Evolutionary conservation across 2,113 vertebrate genomes (phyloP).

Genomic region (Orcinus orca): DNA sequence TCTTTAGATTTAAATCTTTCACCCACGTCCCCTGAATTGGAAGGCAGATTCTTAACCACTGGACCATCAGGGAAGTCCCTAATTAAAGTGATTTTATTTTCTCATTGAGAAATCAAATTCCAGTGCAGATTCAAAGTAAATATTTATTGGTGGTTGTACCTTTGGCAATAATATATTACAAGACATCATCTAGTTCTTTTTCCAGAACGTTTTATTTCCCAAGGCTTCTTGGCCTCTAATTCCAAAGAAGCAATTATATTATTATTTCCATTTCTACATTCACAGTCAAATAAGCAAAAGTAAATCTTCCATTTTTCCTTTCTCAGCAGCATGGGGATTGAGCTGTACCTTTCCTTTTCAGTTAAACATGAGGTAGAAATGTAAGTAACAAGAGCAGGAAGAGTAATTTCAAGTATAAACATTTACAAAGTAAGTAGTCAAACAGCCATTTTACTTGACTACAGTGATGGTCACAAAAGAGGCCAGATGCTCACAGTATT

Average conservation of each 20-base stretch:
- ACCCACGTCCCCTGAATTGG: too few relatives aligned
- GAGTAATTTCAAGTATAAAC: not conserved
- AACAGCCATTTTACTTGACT: not conserved
- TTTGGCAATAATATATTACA: not conserved
- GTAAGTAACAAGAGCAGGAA: not conserved
- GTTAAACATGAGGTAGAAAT: not conserved
- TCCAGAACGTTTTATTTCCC: not conserved
- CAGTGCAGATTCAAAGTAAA: not conserved
- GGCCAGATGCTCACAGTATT: not conserved
- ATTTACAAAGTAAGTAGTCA: not conserved
- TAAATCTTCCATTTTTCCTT: not conserved
- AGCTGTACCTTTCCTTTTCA: not conserved
- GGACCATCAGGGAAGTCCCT: too few relatives aligned
- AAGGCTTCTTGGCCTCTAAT: not conserved
- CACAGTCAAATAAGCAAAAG: not conserved
- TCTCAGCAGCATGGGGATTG: not conserved
- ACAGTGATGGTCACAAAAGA: not conserved
- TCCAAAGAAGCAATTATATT: not conserved
- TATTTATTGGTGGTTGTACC: not conserved
- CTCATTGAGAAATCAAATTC: constrained; percentile 2
- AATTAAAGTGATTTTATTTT: not conserved
- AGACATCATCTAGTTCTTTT: not conserved
- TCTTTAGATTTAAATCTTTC: not conserved
- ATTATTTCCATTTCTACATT: not conserved
- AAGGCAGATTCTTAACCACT: too few relatives aligned